Evolutionary conservation across 2,888 invertebrate species (phyloP).

Genomic region (Folsomia candida): DNA sequence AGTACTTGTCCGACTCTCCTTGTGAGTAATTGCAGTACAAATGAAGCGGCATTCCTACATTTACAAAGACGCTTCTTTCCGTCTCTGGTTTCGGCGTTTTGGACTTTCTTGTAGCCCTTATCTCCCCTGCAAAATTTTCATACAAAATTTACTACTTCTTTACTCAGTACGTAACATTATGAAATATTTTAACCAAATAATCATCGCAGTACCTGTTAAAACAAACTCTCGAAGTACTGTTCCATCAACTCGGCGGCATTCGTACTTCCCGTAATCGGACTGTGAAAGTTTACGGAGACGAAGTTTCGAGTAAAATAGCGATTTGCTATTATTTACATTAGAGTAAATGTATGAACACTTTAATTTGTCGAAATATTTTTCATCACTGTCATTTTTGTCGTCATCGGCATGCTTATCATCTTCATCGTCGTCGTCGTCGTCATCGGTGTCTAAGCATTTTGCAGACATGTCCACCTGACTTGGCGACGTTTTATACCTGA

Average conservation of each 20-base stretch:
- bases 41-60: constrained; percentile 8
- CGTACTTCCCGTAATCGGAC: neutral
- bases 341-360: neutral
- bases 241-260: neutral
- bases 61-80: constrained; percentile 1
- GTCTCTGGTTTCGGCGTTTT: neutral
- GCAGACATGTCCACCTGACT: neutral
- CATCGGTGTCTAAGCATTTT: neutral
- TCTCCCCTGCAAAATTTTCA: constrained; percentile 8
- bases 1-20: neutral
- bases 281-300: neutral
- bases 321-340: neutral
- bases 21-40: constrained; percentile 30
- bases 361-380: too few relatives aligned
- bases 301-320: neutral
- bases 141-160: neutral
- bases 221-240: neutral
- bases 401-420: neutral
- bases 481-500: neutral
- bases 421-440: neutral
- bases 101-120: constrained; percentile 13
- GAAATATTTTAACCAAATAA: too few relatives aligned
- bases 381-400: neutral
- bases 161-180: too few relatives aligned
- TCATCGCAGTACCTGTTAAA: too few relatives aligned